Evolutionary conservation across 2,797 vertebrate genomes (phyloP).

Genomic region (Acanthurus lineatus): DNA sequence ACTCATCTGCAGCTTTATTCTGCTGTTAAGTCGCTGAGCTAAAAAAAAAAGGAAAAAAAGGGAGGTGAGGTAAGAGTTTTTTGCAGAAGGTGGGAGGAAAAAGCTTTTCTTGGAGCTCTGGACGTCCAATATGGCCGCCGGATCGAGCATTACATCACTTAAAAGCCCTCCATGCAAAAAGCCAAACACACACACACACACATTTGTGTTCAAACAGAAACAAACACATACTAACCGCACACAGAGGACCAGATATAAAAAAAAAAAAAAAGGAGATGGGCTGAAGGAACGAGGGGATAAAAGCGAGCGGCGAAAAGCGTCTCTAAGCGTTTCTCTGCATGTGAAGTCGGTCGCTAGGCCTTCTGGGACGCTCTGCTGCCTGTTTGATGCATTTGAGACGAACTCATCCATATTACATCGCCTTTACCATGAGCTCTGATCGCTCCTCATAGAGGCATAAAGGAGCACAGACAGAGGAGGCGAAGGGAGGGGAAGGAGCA

Average conservation of each 20-base stretch:
- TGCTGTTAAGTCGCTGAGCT: no score
- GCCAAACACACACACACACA: slow-evolving; percentile 23
- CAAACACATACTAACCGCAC: slow-evolving; percentile 47
- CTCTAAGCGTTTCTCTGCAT: slow-evolving; percentile 63
- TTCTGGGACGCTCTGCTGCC: slow-evolving; percentile 61
- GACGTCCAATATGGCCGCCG: background rate
- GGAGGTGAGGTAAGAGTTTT: background rate
- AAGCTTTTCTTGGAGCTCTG: background rate
- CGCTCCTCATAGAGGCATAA: slow-evolving; percentile 54
- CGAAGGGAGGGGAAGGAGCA: background rate
- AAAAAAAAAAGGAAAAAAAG: background rate
- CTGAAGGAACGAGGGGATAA: slow-evolving; percentile 35
- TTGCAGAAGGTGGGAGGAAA: background rate
- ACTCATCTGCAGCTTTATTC: background rate
- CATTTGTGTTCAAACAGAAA: slow-evolving; percentile 39
- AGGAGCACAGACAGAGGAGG: slow-evolving; percentile 36
- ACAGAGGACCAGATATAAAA: slow-evolving; percentile 43
- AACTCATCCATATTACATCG: slow-evolving; percentile 81
- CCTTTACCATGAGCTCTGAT: slow-evolving; percentile 75
- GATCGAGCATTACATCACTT: background rate
- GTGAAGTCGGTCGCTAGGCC: slow-evolving; percentile 70
- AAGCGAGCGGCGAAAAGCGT: slow-evolving; percentile 54
- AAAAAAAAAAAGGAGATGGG: slow-evolving; percentile 9
- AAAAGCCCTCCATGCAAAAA: slow-evolving; percentile 20
- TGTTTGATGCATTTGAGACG: slow-evolving; percentile 76